Percentiles rank a stretch among this genome's conserved stretches.
phyloP scores from a whole-genome alignment of 2,888 invertebrate species.

The Sipha maydis region DNA sequence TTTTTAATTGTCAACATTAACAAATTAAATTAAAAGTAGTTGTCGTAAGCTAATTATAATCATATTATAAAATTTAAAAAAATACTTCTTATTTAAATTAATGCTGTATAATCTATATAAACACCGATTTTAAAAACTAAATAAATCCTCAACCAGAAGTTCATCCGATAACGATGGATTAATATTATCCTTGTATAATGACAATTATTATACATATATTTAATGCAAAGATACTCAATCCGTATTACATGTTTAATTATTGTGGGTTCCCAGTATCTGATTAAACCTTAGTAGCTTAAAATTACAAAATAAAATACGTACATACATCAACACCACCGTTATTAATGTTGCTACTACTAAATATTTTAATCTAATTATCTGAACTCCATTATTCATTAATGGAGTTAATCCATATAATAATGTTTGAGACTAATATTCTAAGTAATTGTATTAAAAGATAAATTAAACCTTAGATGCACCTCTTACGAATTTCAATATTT shows the following conservation, averaged over 20 bases:
- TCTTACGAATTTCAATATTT: not conserved
- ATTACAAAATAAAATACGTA: constrained; percentile 33
- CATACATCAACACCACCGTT: not conserved
- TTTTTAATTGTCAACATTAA: too few relatives aligned
- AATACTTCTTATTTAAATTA: not conserved
- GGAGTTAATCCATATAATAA: not conserved
- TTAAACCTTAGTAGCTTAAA: constrained; percentile 23
- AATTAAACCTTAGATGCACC: not conserved
- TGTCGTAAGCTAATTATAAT: not conserved
- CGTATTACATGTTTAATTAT: constrained; percentile 32
- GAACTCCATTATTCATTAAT: not conserved
- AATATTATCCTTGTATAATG: constrained; percentile 7
- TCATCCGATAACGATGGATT: constrained; percentile 17
- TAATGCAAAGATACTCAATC: constrained; percentile 31
- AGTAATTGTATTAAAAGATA: not conserved
- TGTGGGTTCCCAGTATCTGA: constrained; percentile 26
- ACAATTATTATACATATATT: constrained; percentile 28
- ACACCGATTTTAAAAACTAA: not conserved
- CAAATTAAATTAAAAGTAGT: too few relatives aligned
- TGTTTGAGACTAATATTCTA: not conserved
- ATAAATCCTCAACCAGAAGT: constrained; percentile 13
- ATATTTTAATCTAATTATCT: constrained; percentile 40
- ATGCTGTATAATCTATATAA: not conserved
- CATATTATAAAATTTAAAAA: not conserved
- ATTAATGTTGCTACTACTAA: constrained; percentile 22